Evolutionary conservation across 2,888 invertebrate species (phyloP).

Genomic region (Tiliacea citrago): DNA sequence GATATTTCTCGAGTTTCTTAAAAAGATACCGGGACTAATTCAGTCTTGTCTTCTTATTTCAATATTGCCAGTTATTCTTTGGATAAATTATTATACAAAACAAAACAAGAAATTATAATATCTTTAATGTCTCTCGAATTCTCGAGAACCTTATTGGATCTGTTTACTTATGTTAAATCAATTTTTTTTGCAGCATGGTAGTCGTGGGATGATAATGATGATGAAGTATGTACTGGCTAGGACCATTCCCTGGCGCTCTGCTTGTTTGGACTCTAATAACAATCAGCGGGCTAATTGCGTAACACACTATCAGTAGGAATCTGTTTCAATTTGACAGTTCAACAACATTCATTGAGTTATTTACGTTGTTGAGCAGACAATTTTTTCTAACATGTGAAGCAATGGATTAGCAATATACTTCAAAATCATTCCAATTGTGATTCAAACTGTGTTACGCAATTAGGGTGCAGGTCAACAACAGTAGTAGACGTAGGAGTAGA

Average conservation of each 20-base stretch:
- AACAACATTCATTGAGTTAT: too few relatives aligned
- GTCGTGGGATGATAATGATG: neutral
- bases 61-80: neutral
- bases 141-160: neutral
- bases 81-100: neutral
- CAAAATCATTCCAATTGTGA: too few relatives aligned
- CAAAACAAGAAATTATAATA: neutral
- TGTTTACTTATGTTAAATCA: neutral
- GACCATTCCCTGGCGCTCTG: neutral
- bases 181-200: neutral
- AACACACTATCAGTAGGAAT: too few relatives aligned
- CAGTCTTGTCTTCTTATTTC: neutral
- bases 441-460: too few relatives aligned
- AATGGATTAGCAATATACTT: too few relatives aligned
- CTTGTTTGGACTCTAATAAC: neutral
- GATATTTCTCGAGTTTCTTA: neutral
- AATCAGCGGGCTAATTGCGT: too few relatives aligned
- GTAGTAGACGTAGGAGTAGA: too few relatives aligned
- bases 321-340: too few relatives aligned
- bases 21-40: neutral
- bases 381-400: too few relatives aligned
- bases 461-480: too few relatives aligned
- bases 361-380: too few relatives aligned
- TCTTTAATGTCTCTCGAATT: neutral
- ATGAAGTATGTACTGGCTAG: neutral